phyloP scores from a whole-genome alignment of 1,140 invertebrate genomes.

The Physella acuta region DNA sequence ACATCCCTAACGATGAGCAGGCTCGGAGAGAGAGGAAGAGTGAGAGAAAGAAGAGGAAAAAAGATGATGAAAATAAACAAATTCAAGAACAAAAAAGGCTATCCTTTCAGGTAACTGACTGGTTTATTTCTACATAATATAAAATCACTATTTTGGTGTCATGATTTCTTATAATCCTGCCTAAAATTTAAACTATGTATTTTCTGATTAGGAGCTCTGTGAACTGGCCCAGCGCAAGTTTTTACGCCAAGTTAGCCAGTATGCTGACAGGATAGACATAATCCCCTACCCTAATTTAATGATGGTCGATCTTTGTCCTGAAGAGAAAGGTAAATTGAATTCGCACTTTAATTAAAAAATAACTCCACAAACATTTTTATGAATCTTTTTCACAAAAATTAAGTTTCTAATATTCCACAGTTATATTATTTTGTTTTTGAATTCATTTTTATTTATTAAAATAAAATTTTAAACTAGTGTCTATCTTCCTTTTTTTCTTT shows the following conservation, averaged over 20 bases:
- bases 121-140: too few relatives aligned
- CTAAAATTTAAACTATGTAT: neutral
- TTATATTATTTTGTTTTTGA: too few relatives aligned
- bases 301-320: conserved; percentile 38
- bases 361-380: too few relatives aligned
- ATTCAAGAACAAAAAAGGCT: conserved; percentile 36
- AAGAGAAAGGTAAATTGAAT: conserved; percentile 25
- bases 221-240: conserved; percentile 56
- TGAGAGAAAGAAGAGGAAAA: conserved; percentile 11
- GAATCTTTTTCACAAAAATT: too few relatives aligned
- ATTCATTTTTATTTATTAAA: too few relatives aligned
- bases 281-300: conserved; percentile 42
- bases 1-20: conserved; percentile 18
- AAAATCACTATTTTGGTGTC: too few relatives aligned
- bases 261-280: conserved; percentile 40
- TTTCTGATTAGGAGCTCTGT: conserved; percentile 45
- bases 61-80: conserved; percentile 29
- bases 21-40: neutral
- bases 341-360: too few relatives aligned
- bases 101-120: conserved; percentile 43
- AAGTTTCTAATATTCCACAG: too few relatives aligned
- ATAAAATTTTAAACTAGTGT: too few relatives aligned
- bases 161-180: too few relatives aligned
- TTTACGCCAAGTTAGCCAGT: conserved; percentile 46
- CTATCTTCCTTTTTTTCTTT: too few relatives aligned